Evolutionary conservation across 2,888 invertebrate genomes (phyloP), one percentile per base, ranked within the genome.

Genomic region (Rhamphomyia laevipes): DNA sequence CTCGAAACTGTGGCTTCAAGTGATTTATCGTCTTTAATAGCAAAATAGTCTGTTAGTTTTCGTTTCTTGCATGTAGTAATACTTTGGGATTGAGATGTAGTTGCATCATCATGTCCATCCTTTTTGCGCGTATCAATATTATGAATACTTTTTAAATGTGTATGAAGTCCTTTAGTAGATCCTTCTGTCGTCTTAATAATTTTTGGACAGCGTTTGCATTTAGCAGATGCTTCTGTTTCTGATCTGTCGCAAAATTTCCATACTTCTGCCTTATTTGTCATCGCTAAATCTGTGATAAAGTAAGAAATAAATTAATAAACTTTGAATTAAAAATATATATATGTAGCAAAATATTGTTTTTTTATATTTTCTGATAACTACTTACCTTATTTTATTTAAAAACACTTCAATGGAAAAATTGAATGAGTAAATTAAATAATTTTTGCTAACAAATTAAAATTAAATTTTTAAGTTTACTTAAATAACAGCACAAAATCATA

Each of bases 21-120:
- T 41, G 41, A 41, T 41, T 41, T 41, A 41, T 41, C 18, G 41
- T 41, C 41, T 41, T 41, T 41, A 41, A 41, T 41, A 41, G 41
- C 21, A 7, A 41, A 41, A 41, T 21, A 21, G 21, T 21, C 12
- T 41, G 21, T 41, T 21, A 21, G 41, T 21, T 41, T 41, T 41
- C 41, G 41, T 41, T 41, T 41, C 21, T 41, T 41, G 41, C 41
- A 41, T 41, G 41, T 41, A 21, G 41, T 21, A 41, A 41, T 41
- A 21, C 41, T 41, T 41, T 41, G 41, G 41, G 41, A 41, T 41
- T 41, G 41, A 41, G 41, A 41, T 41, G 41, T 41, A 41, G 21
- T 41, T 41, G 41, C 41, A 41, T 41, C 41, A 41, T 41, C 41
- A 41, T 40, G 40, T 40, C 40, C 40, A 40, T 38, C 17, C 21